Base-by-base conservation (phyloP, 1,140 invertebrate genomes). In the Conopomorpha cramerella region DNA sequence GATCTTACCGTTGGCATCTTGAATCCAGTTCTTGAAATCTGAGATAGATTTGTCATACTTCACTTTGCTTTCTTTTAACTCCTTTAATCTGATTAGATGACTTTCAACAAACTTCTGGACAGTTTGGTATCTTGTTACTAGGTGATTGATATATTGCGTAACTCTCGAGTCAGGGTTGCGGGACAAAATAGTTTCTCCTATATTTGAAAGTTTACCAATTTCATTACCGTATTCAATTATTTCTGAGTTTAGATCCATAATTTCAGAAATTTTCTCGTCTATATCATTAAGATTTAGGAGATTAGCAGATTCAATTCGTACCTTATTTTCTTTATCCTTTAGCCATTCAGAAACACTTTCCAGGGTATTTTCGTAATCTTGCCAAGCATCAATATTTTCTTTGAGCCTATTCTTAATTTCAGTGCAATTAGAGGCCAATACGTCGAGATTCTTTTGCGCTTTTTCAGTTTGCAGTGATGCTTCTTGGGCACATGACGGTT, bases 281-380 rank as follows among this genome's bases (percentile, higher is more conserved):
- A 95, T 85, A 38, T 85, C 81, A 12, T 82, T 68, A 2, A 92
- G 54, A 55, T 90, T 79, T 41, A 91, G 68, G 49, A 91, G 83
- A 27, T 79, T 82, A 3, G 84, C 82, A 8, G 87, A 86, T 60
- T 93, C 90, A 25, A 78, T 68, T 56, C 91, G 83, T 1, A 93
- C 84, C 60, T 82, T 86, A 32, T 84, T 85, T 78, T 98, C 94
- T 41, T 87, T 88, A 32, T 91, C 87, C 59, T 92, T 93, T n/a
- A 98, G 61, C 91, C 91, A 95, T 1, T 85, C 79, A 1, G 86
- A 82, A 6, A 95, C 80, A 39, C 82, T 84, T 49, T 96, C 93
- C 33, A 87, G 86, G 11, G 85, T 67, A 2, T 76, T 63, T 56
- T 96, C 92, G 63, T 93, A 94, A 38, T 86, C 82, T 41, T 89